Evolutionary conservation across 2,888 invertebrate genomes (phyloP), one percentile per base, ranked within the genome.

Genomic region (Stenichneumon culpator): DNA sequence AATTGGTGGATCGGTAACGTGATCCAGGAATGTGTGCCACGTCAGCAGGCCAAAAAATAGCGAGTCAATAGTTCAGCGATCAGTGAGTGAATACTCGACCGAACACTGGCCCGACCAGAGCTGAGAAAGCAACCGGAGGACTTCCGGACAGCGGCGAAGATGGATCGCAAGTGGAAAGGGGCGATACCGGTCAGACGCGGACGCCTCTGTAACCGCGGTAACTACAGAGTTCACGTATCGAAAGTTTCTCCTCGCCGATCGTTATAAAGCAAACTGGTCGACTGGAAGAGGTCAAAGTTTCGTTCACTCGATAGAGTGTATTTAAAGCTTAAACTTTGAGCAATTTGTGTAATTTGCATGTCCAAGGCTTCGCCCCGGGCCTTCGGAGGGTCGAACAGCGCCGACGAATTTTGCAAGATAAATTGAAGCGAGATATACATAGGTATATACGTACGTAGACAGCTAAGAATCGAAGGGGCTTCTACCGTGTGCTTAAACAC

Each of bases 161-260:
- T 77, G 52, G 75, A 67, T 80, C 14, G 63, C 63, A n/a, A 81
- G 81, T 84, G 22, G 73, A 73, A 73, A 50, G 68, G 50, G 60
- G 39, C 73, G 73, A 73, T n/a, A 60, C 52, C 75, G 72, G 73
- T 84, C 84, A 73, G 84, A 78, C 84, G 16, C 16, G 57, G 57
- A 73, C 19, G 22, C 28, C 28, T 16, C 19, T 19, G 11, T 54
- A 54, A 54, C 54, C 16, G 67, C 14, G 57, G 79, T 44, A 50
- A 25, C 22, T 44, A 32, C 67, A 19, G 63, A 32, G 47, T n/a
- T 68, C 28, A 22, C 57, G 44, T 67, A 50, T 44, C 44, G 32
- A 80, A 65, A 65, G 16, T 73, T 73, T 3, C 54, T 73, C 67
- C 54, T 74, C 44, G 14, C 4, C 11, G 25, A 54, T 3, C 25